phyloP scores from a whole-genome alignment of 2,797 vertebrate species.

The Cygnus olor region DNA sequence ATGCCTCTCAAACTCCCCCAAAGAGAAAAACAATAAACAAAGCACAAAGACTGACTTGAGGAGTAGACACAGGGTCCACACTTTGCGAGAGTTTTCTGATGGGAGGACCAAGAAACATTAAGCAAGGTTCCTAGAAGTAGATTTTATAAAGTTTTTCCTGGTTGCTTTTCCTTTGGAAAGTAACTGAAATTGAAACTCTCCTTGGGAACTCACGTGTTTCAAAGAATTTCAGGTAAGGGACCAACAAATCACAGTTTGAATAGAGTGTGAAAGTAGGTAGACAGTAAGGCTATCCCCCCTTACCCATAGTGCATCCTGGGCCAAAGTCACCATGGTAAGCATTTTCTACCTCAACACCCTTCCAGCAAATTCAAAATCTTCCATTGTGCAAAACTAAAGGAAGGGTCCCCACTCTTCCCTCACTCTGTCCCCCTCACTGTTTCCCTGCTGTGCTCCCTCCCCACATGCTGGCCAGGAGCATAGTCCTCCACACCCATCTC shows the following conservation, averaged over 20 bases:
- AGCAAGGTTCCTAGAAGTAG: neutral
- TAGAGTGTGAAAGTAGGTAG: neutral
- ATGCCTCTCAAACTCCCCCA: neutral
- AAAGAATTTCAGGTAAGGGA: neutral
- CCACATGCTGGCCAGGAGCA: rapidly evolving
- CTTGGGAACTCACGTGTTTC: neutral
- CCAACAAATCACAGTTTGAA: neutral
- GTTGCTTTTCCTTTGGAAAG: neutral
- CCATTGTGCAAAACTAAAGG: neutral
- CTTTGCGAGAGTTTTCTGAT: neutral
- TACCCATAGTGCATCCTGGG: neutral
- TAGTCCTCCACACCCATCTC: neutral
- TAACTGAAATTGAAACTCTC: neutral
- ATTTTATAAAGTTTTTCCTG: neutral
- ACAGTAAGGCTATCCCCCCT: neutral
- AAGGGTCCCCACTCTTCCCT: neutral
- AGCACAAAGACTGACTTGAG: neutral
- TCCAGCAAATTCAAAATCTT: neutral
- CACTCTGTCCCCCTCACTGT: neutral
- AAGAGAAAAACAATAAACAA: neutral
- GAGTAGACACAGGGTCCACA: neutral
- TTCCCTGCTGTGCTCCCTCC: rapidly evolving
- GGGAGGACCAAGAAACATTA: neutral
- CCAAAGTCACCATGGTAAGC: neutral
- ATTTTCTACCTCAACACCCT: neutral